Percentiles rank a stretch among this genome's conserved stretches.
phyloP scores from a whole-genome alignment of 2,888 invertebrate genomes.

The Actias luna region DNA sequence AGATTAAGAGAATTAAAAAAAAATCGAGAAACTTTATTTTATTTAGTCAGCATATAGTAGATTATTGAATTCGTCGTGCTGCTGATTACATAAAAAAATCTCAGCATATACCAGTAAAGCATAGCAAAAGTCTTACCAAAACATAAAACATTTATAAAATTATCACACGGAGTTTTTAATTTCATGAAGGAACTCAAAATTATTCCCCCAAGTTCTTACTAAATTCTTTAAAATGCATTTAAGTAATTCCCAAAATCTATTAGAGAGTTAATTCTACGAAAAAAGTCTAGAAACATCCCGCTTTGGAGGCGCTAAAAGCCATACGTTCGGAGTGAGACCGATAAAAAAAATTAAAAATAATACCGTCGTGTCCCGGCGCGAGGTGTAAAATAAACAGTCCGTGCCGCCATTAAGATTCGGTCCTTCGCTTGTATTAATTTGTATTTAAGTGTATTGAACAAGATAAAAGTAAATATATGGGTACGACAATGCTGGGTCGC shows the following conservation, averaged over 20 bases:
- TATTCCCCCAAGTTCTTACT: constrained; percentile 14
- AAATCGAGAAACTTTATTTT: too few relatives aligned
- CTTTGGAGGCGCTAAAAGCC: constrained; percentile 70
- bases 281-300: constrained; percentile 40
- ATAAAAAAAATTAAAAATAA: constrained; percentile 65
- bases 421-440: constrained; percentile 80
- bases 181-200: too few relatives aligned
- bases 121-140: too few relatives aligned
- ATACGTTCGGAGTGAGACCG: constrained; percentile 35
- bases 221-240: constrained; percentile 1
- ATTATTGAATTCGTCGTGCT: too few relatives aligned
- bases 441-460: constrained; percentile 82
- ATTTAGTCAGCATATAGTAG: too few relatives aligned
- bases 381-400: constrained; percentile 81
- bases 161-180: too few relatives aligned
- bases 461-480: constrained; percentile 80
- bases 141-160: neutral
- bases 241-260: constrained; percentile 34
- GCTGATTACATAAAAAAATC: too few relatives aligned
- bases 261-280: constrained; percentile 44
- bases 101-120: too few relatives aligned
- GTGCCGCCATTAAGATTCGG: constrained; percentile 72
- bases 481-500: constrained; percentile 53
- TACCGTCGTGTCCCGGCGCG: constrained; percentile 65
- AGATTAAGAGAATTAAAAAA: too few relatives aligned